Evolutionary conservation across 2,888 invertebrate species (phyloP).

Genomic region (Seladonia tumulorum): DNA sequence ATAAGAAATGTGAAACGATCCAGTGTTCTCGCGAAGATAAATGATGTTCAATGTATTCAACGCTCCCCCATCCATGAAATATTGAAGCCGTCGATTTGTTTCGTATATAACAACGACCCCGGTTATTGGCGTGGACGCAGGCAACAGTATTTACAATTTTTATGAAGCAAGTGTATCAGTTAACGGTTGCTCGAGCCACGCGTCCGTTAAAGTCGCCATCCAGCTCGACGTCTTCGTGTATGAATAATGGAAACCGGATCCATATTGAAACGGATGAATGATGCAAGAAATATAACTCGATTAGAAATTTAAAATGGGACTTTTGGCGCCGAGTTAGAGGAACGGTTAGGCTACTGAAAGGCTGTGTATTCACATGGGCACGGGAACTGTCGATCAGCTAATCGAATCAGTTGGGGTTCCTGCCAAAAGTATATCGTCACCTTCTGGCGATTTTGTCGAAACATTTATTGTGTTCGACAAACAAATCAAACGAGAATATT

Average conservation of each 20-base stretch:
- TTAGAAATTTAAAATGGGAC: slow-evolving; percentile 37
- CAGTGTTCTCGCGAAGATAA: neutral
- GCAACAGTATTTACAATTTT: slow-evolving; percentile 1
- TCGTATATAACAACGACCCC: neutral
- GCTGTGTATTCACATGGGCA: neutral
- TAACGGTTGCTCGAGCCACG: slow-evolving; percentile 1
- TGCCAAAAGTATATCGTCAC: neutral
- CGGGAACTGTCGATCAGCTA: neutral
- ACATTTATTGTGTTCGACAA: neutral
- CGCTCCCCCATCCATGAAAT: neutral
- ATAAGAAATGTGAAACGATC: no score
- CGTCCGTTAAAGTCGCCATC: neutral
- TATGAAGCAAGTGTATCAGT: slow-evolving; percentile 23
- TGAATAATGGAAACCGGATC: slow-evolving; percentile 50
- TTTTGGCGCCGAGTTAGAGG: neutral
- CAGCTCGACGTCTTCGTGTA: slow-evolving; percentile 16
- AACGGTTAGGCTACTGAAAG: neutral
- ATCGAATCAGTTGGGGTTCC: neutral
- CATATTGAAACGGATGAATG: slow-evolving; percentile 50
- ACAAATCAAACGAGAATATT: neutral
- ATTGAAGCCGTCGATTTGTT: neutral
- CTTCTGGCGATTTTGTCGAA: neutral
- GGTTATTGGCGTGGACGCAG: neutral
- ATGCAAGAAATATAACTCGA: slow-evolving; percentile 48
- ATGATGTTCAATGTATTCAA: slow-evolving; percentile 1